Base-by-base conservation (phyloP, 1,140 invertebrate genomes). In the Drosophila bocki region DNA sequence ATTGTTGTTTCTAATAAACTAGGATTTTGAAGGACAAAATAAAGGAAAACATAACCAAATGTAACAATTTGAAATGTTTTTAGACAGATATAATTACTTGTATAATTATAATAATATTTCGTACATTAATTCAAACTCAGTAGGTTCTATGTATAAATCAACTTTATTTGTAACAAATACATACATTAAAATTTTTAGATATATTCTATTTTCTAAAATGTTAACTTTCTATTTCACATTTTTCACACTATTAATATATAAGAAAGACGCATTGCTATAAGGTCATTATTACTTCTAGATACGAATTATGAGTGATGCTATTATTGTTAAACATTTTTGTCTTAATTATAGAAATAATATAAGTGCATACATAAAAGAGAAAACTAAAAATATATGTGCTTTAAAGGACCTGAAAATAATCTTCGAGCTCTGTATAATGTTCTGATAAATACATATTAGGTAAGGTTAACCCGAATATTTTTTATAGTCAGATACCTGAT, bases 141-240 rank as follows among this genome's bases (percentile, higher is more conserved):
- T 35, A 3, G 3, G 7, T 19, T 1, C 51, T 54, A 54, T 54
- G 17, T 54, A 54, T 35, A 35, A 54, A 35, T 37, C 51, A 54
- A 54, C 33, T 54, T 54, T 54, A 54, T 54, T 54, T 37, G 12
- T 35, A 54, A 54, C 51, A 54, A 54, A 37, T 54, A 54, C 51
- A 37, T 22, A 22, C 17, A n/a, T 8, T 35, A 19, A 13, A 54
- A 54, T n/a, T 29, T n/a, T 50, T 29, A 29, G 7, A 8, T 54
- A 37, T 37, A 3, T 35, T 51, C 33, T 54, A 19, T 35, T 19
- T 35, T 54, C 51, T 54, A 54, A 54, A 54, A 54, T 54, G 51
- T 54, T 54, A 54, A 54, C 51, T 54, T 37, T 54, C 32, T 54
- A 54, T 54, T 54, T 54, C 51, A 54, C 51, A 54, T 35, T 54